phyloP scores from a whole-genome alignment of 2,113 vertebrate genomes.

The Cisticola juncidis region DNA sequence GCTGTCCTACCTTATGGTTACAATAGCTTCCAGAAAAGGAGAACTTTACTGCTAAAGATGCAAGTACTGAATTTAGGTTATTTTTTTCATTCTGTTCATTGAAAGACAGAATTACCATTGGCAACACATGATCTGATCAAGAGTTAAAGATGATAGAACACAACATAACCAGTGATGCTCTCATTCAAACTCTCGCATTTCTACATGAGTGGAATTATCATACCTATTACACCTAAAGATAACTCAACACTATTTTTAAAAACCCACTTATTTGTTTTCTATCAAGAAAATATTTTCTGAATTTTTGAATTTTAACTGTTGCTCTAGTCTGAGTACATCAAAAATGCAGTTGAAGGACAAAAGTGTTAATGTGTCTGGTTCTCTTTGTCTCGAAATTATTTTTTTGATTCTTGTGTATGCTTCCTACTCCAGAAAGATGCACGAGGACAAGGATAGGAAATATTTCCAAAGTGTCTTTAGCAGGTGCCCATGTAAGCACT shows the following conservation, averaged over 20 bases:
- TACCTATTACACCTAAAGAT: background rate
- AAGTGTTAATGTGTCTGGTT: background rate
- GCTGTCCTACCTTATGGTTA: background rate
- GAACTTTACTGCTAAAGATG: background rate
- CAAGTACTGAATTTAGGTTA: background rate
- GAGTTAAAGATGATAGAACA: background rate
- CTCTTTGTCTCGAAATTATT: background rate
- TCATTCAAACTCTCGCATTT: background rate
- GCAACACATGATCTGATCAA: background rate
- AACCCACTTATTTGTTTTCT: background rate
- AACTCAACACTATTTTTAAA: background rate
- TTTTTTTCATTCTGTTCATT: background rate
- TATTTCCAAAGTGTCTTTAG: background rate
- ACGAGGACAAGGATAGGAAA: background rate
- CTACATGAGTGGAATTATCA: background rate
- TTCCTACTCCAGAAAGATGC: background rate
- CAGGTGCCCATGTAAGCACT: background rate
- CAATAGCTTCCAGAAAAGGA: background rate
- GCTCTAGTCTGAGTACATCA: background rate
- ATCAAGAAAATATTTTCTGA: background rate
- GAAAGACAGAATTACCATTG: background rate
- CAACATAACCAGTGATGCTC: background rate
- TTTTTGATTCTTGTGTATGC: background rate
- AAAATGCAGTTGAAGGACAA: background rate
- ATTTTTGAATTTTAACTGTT: background rate